Conservation (phyloP, 2,797 vertebrate genomes). For the Crenuchus spilurus region DNA sequence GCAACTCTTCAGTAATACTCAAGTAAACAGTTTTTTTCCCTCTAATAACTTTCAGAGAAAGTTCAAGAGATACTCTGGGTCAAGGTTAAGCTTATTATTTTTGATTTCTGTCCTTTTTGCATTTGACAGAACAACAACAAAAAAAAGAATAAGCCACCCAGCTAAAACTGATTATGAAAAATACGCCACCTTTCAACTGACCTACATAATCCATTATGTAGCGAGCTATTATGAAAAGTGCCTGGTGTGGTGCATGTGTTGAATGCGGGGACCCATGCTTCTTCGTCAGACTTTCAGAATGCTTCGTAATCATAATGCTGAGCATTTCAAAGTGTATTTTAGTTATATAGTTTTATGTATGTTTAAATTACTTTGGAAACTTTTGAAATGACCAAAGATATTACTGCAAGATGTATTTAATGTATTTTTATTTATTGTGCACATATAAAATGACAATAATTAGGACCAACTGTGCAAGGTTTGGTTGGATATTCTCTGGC, state of each 20-base stretch:
- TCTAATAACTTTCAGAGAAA: constrained; percentile 48
- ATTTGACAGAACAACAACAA: constrained; percentile 69
- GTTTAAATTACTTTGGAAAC: background rate
- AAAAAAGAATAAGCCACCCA: constrained; percentile 80
- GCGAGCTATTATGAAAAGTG: constrained; percentile 80
- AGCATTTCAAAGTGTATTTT: constrained; percentile 55
- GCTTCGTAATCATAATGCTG: constrained; percentile 14
- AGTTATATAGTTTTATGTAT: constrained; percentile 53
- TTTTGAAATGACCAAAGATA: too few relatives aligned
- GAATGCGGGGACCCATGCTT: constrained; percentile 75
- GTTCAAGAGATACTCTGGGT: constrained; percentile 62
- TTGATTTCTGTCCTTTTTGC: constrained; percentile 50
- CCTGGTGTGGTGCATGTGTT: constrained; percentile 76
- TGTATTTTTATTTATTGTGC: background rate
- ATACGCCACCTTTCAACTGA: constrained; percentile 81
- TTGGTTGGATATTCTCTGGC: background rate
- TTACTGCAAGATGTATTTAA: too few relatives aligned
- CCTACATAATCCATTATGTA: constrained; percentile 85
- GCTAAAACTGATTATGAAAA: constrained; percentile 84
- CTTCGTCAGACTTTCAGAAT: constrained; percentile 67
- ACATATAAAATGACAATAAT: background rate
- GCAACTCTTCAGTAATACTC: background rate
- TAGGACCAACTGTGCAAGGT: too few relatives aligned
- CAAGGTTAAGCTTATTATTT: constrained; percentile 72
- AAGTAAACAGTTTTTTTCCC: constrained; percentile 28